These are phyloP conservation scores for Dinomys branickii DNA, from an alignment of 2,113 vertebrate species.

Conservation along the genomic window DNA sequence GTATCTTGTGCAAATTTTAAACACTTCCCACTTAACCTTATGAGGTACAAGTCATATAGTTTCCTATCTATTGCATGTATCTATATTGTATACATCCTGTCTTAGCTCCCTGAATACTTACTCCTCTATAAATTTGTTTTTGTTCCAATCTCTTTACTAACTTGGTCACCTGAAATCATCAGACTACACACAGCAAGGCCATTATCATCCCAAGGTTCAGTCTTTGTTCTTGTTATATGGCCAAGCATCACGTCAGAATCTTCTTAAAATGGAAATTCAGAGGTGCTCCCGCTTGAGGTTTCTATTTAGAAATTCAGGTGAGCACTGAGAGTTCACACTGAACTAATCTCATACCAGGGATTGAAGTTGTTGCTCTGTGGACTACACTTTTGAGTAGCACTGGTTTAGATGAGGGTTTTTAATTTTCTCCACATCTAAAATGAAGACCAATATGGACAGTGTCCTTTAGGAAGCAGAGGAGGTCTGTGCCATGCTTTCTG, in stretches of 20 bases:
- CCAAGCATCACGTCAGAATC: not conserved
- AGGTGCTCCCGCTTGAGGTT: not conserved
- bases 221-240: not conserved
- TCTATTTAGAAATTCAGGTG: not conserved
- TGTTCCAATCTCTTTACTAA: not conserved
- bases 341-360: not conserved
- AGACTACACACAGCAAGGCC: not conserved
- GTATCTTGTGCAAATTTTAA: not conserved
- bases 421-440: conserved; percentile 2
- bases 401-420: not conserved
- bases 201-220: not conserved
- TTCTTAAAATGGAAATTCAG: not conserved
- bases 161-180: not conserved
- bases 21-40: not conserved
- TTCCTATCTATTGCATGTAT: not conserved
- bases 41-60: not conserved
- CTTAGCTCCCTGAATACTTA: not conserved
- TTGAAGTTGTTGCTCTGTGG: not conserved
- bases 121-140: not conserved
- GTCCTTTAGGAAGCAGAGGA: not conserved
- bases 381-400: not conserved
- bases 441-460: not conserved
- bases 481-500: not conserved
- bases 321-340: too few species aligned
- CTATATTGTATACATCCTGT: not conserved